A percentile compares a stretch with the other conserved stretches of the same genome.
Conservation (phyloP, 2,113 vertebrate species). For the Eurystomus gularis region DNA sequence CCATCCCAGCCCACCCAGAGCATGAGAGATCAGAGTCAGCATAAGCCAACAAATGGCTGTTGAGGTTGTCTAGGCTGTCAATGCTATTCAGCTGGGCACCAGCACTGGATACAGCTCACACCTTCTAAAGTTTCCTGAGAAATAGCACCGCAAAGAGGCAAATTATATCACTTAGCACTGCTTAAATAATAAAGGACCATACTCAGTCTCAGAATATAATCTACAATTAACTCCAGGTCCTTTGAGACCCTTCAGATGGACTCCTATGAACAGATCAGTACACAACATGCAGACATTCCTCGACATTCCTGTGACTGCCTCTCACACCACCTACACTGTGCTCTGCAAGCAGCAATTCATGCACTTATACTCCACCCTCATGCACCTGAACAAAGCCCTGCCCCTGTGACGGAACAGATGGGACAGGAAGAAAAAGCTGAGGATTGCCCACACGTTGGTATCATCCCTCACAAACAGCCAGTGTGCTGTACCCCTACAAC, state of each 20-base stretch:
- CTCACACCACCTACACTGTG: background rate
- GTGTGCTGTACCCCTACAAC: background rate
- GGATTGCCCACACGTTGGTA: background rate
- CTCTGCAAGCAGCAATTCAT: background rate
- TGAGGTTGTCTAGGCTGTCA: background rate
- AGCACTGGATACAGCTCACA: background rate
- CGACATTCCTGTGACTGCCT: background rate
- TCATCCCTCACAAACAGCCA: background rate
- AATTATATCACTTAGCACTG: background rate
- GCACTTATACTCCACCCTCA: background rate
- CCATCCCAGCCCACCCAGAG: background rate
- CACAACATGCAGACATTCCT: accelerated
- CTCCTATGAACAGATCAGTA: background rate
- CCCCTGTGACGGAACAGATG: background rate
- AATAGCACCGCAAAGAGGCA: background rate
- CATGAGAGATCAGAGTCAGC: background rate
- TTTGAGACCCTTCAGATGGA: background rate
- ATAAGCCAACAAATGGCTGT: background rate
- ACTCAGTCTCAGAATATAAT: background rate
- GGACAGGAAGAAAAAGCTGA: background rate
- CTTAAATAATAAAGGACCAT: background rate
- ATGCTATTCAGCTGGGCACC: background rate
- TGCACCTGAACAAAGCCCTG: background rate
- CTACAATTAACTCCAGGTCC: background rate
- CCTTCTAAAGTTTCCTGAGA: background rate